Base-by-base conservation (phyloP, 2,113 vertebrate species). In the Pollimyrus isidori region DNA sequence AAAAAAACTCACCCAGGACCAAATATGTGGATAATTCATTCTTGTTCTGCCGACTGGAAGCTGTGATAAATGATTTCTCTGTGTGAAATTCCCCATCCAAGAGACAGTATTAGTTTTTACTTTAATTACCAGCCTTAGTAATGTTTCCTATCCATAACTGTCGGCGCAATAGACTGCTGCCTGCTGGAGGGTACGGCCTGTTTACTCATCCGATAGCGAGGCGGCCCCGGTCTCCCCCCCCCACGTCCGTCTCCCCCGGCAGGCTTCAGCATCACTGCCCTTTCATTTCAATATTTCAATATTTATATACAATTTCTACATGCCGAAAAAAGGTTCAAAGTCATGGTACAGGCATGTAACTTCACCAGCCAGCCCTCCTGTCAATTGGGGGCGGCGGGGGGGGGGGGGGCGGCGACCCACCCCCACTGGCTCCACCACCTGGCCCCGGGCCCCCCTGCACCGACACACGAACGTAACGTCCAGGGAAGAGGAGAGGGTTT, bases 61-160 rank as follows among this genome's bases (percentile, higher is more conserved):
- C 94, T 92, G 92, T 97, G 97, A 98, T 97, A 97, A 97, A 98
- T 98, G 94, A 94, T 97, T 96, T 97, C 97, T 95, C 95, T 95
- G 94, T 94, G 92, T 95, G 95, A 96, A 97, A 96, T 96, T 96
- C 95, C 95, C 96, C 95, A 95, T 97, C 97, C 97, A 97, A 96
- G 95, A 96, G 96, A 97, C 97, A 97, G 97, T 97, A 97, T 98
- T 98, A 98, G 97, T 97, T 98, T 97, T 97, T 97, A 95, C 97
- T 97, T 98, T 98, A 98, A 98, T 98, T 99, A 98, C 97, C 94
- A 96, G 95, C 95, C 95, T 94, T 96, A 91, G 96, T 98, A 98
- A 98, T 98, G 97, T 96, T 97, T 98, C 97, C 97, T 98, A 98
- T 99, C 98, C 96, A 97, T 98, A 98, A 98, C 97, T 99, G 97